phyloP scores from a whole-genome alignment of 2,888 invertebrate species.

The Xestoiulus laeticollis region DNA sequence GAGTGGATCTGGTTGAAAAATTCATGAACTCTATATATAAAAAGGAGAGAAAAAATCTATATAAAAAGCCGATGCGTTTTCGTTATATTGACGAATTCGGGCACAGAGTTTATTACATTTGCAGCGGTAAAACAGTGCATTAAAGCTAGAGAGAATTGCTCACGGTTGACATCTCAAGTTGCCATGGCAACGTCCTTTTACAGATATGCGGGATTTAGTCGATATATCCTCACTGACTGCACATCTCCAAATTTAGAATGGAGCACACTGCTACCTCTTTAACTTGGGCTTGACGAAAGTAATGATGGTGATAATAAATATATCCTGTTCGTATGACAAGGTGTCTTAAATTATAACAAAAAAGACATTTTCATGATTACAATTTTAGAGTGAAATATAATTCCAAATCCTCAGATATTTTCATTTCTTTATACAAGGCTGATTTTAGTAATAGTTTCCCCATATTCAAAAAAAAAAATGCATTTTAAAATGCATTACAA shows the following conservation, averaged over 20 bases:
- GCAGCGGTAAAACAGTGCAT: slow-evolving; percentile 43
- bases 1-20: slow-evolving; percentile 36
- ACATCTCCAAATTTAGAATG: neutral
- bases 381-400: too few relatives aligned
- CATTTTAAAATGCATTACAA: too few relatives aligned
- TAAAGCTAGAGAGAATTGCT: slow-evolving; percentile 32
- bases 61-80: neutral
- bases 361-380: too few relatives aligned
- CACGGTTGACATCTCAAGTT: slow-evolving; percentile 31
- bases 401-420: too few relatives aligned
- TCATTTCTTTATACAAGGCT: too few relatives aligned
- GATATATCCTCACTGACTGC: neutral
- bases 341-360: too few relatives aligned
- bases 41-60: neutral
- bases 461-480: too few relatives aligned
- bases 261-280: neutral
- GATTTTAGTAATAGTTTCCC: too few relatives aligned
- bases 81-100: slow-evolving; percentile 15
- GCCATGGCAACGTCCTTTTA: slow-evolving; percentile 29
- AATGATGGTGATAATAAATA: neutral
- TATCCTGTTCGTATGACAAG: too few relatives aligned
- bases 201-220: neutral
- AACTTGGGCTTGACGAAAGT: neutral
- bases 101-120: neutral
- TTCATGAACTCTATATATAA: neutral